Evolutionary conservation across 2,797 vertebrate species (phyloP), one percentile per base, ranked within the genome.

Genomic region (Falco rusticolus): DNA sequence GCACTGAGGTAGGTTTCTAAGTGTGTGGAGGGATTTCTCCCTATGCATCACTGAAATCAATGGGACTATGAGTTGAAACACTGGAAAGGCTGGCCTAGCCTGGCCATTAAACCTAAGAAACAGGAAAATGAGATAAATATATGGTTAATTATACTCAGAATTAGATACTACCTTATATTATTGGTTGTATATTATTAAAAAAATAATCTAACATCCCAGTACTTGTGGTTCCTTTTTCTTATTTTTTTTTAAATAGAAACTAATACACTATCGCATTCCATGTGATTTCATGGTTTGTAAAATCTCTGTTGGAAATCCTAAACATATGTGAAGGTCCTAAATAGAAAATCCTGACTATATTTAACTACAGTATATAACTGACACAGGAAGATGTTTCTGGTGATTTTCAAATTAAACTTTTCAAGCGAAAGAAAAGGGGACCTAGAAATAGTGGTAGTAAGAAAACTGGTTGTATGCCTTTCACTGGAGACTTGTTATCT

Each of bases 221-320:
- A 51, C 33, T 81, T 71, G 17, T 71, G 37, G 72, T 37, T 93
- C 78, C 15, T 6, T 81, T 78, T 57, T 68, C 16, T 37, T 57
- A 11, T 31, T 77, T 71, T 91, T 57, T 39, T 24, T 39, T 39
- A 39, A 39, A 54, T n/a, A 83, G 12, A 75, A 89, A 69, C 63
- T 22, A 61, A 59, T 66, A 63, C 4, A 39, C 14, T 78, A 18
- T 74, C 24, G 33, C 33, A 59, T 74, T 80, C 28, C 5, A 34
- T 79, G n/a, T 37, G 10, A 83, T 89, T 83, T 92, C 56, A 29
- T 79, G 51, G 17, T 80, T 92, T 85, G 47, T 76, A 76, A 95
- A 94, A 82, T 76, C 66, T 84, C 34, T 33, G 13, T 29, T 69
- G 28, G 60, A 94, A 94, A 85, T 83, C 78, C 25, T 94, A 83